Percentiles rank a stretch among this genome's conserved stretches.
Conservation (phyloP, 1,140 invertebrate species). For the Phthorimaea operculella region DNA sequence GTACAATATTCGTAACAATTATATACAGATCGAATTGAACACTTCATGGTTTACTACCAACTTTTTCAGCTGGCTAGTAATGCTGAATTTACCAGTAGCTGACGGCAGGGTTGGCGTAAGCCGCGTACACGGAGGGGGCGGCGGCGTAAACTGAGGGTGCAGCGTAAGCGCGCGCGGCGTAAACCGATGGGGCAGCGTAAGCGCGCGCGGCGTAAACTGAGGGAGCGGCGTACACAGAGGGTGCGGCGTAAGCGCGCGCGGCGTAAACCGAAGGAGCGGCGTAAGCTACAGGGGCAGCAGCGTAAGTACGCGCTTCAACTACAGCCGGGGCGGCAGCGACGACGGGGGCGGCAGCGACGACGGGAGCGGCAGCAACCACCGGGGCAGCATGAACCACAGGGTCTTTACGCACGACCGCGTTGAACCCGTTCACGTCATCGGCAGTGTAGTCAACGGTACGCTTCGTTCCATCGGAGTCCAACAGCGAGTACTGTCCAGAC, state of each 20-base stretch:
- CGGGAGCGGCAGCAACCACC: constrained; percentile 12
- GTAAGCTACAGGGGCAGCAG: constrained; percentile 10
- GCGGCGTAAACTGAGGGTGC: constrained; percentile 8
- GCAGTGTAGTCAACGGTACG: constrained; percentile 63
- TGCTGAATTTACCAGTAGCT: constrained; percentile 30
- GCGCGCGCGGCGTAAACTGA: constrained; percentile 17
- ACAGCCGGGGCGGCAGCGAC: constrained; percentile 14
- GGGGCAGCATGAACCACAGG: constrained; percentile 29
- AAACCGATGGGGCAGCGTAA: constrained; percentile 14
- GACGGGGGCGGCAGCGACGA: constrained; percentile 8
- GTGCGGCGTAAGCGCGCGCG: constrained; percentile 16
- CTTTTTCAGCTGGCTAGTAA: constrained; percentile 6
- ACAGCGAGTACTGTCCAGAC: constrained; percentile 61
- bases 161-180: no score
- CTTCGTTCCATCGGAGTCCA: constrained; percentile 62
- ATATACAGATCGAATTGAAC: constrained; percentile 30
- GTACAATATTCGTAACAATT: constrained; percentile 27
- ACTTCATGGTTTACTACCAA: constrained; percentile 17
- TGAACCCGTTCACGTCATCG: constrained; percentile 63
- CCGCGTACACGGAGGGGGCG: constrained; percentile 16
- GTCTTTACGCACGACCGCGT: constrained; percentile 60
- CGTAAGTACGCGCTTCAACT: constrained; percentile 9
- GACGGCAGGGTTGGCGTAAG: constrained; percentile 19
- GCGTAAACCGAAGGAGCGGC: constrained; percentile 15
- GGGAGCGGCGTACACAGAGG: constrained; percentile 14